Evolutionary conservation across 2,113 vertebrate species (phyloP), one percentile per base, ranked within the genome.

Genomic region (Ctenomys sociabilis): DNA sequence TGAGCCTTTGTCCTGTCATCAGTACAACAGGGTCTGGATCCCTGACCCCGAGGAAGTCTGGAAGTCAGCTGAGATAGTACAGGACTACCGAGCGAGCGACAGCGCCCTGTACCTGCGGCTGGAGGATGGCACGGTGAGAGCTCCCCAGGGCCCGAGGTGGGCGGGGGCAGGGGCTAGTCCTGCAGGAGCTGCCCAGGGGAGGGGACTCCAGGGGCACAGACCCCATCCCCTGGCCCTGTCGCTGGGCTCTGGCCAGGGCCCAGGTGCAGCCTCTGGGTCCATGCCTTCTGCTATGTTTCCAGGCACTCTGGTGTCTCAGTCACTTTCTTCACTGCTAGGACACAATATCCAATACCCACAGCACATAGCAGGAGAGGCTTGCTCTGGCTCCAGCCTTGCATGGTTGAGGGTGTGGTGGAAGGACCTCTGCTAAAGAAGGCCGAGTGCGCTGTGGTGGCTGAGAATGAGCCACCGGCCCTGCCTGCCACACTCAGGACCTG

Each of bases 1-100:
- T 78, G 52, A 54, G 77, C 49, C 77, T 54, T 91, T 94, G 6
- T 90, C 97, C 85, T 96, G 70, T 93, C 63, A 78, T 97, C 77
- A 99, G 99, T 99, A 99, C 98, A 99, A 99, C 97, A 98, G 99
- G 97, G 99, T 99, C 45, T 99, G 99, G 99, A 99, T 99, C 83
- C 99, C 99, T n/a, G 99, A 99, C 97, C 81, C 97, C 2, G 98
- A 99, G 83, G 98, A 99, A 96, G 99, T 99, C 43, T 99, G 99
- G 99, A 99, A 98, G 95, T 99, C 99, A 28, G 99, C 99, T 7
- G 99, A 99, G 97, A 99, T 99, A 70, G 97, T 97, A 9, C 98
- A 96, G 96, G 98, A 99, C 98, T 99, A 99, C 96, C 98, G 97
- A 94, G 70, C 93, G 63, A 99, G 99, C 40, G 99, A 99, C 83